These are phyloP conservation scores for Atethmia centrago DNA, from an alignment of 2,888 invertebrate genomes.

Conservation along the genomic window DNA sequence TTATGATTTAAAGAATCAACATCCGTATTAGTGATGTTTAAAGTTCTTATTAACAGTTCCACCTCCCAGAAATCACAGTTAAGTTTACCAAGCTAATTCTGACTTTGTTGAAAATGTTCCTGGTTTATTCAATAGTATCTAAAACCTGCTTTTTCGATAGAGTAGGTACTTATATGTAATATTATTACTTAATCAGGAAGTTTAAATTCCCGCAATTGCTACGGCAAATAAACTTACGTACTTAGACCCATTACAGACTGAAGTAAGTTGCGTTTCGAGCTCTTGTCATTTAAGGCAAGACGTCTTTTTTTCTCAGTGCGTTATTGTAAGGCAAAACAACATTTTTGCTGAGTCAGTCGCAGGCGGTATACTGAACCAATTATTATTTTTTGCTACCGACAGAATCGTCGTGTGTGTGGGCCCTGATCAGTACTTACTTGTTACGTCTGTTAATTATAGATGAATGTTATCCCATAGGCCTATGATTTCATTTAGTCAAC, in stretches of 20 bases:
- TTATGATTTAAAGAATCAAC: conserved; percentile 46
- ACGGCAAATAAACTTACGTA: conserved; percentile 5
- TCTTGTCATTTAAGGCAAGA: conserved; percentile 9
- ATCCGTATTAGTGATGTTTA: conserved; percentile 59
- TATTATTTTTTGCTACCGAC: conserved; percentile 28
- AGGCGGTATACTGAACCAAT: conserved; percentile 27
- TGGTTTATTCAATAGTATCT: background rate
- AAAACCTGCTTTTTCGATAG: conserved; percentile 1
- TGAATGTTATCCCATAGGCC: background rate
- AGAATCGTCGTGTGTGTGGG: conserved; percentile 39
- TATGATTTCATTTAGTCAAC: background rate
- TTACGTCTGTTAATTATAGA: conserved; percentile 11
- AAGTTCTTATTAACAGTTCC: conserved; percentile 31
- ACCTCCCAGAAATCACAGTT: conserved; percentile 29
- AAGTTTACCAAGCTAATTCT: conserved; percentile 6
- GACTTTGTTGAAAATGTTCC: background rate
- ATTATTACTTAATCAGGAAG: conserved; percentile 24
- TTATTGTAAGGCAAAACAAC: conserved; percentile 31
- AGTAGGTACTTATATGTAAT: background rate
- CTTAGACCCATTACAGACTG: background rate
- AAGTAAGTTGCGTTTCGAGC: background rate
- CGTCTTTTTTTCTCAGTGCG: conserved; percentile 22
- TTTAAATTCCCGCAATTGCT: background rate
- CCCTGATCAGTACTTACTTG: conserved; percentile 7
- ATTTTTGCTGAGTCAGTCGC: conserved; percentile 49